Evolutionary conservation across 2,113 vertebrate species (phyloP).

Genomic region (Menura novaehollandiae): DNA sequence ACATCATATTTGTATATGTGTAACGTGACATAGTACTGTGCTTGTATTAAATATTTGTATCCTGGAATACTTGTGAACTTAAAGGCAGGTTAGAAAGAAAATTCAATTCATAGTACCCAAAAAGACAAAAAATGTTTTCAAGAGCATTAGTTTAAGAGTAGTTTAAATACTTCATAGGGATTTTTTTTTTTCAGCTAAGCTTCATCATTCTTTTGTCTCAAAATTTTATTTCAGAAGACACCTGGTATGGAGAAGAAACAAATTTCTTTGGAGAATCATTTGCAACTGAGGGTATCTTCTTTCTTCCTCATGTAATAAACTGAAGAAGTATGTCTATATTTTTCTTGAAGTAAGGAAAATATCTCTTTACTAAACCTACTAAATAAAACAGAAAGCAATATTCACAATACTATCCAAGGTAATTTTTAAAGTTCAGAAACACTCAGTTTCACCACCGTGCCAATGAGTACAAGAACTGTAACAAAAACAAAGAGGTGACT

Average conservation of each 20-base stretch:
- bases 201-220: not conserved
- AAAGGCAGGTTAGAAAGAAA: not conserved
- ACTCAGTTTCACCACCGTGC: not conserved
- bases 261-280: not conserved
- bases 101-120: not conserved
- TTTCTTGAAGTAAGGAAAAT: not conserved
- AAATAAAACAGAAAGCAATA: not conserved
- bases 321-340: not conserved
- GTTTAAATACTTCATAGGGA: not conserved
- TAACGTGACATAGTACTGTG: not conserved
- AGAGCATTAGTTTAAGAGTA: not conserved
- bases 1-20: accelerated
- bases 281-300: not conserved
- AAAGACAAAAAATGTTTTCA: not conserved
- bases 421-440: not conserved
- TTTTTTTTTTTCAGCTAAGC: not conserved
- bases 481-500: not conserved
- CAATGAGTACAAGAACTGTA: not conserved
- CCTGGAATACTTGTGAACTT: not conserved
- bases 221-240: not conserved
- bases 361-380: not conserved
- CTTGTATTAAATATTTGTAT: not conserved
- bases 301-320: not conserved
- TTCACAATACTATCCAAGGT: not conserved
- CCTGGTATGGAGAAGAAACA: not conserved